Evolutionary conservation across 2,113 vertebrate species (phyloP), one percentile per base, ranked within the genome.

Genomic region (Pelmatolapia mariae): DNA sequence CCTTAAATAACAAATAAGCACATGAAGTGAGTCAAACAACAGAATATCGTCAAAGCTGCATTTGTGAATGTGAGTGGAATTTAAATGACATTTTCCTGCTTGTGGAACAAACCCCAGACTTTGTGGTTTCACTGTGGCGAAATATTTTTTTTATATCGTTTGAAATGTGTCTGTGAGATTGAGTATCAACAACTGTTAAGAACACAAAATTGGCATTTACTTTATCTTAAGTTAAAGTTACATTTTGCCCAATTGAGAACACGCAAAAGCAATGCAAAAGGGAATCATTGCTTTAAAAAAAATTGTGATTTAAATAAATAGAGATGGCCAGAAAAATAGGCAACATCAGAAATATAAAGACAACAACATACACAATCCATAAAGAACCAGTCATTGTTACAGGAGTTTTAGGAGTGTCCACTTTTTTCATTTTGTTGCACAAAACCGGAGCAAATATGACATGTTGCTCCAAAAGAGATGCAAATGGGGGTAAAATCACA

Each of bases 401-500:
- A 24, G 76, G 5, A 71, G 83, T 84, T 93, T 89, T 24, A 59
- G 80, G 80, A 89, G 76, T 82, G 85, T 84, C 8, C 45, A 89
- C 57, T 85, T 76, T 85, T 91, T 90, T 57, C 16, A 66, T 84
- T 85, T 85, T 45, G 57, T 54, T 47, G n/a, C 4, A n/a, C 18
- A 7, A 38, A 87, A 87, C 83, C 10, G 10, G 15, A 66, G 43
- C 53, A 38, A 84, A 57, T 84, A 78, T 90, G 87, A 86, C 83
- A 85, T 63, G 52, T 82, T 88, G 36, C 71, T 85, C 36, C 43
- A 81, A 50, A 78, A 22, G 40, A 83, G 79, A 93, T 24, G 47
- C 76, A 86, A 84, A 85, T 89, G 80, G 71, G 81, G 50, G 84
- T 85, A 76, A 90, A 94, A 93, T 88, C 83, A 91, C 73, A 92